These are phyloP conservation scores for Diplosoma virens DNA, from an alignment of 23 tunicate species.

Conservation along the genomic window DNA sequence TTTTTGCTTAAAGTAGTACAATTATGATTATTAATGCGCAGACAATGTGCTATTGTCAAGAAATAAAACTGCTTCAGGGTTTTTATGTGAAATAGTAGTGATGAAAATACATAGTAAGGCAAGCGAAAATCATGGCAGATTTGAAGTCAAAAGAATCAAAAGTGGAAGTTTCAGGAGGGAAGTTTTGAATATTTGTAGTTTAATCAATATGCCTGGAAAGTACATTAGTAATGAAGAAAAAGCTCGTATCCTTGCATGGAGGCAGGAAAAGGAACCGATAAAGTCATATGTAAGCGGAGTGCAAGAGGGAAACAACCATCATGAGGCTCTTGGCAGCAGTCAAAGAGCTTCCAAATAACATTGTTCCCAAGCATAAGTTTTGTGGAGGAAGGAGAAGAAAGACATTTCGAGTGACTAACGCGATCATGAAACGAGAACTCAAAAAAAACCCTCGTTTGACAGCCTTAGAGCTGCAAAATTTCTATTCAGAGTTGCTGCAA, in stretches of 20 bases:
- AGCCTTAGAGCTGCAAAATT: conserved; percentile 4
- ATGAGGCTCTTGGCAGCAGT: conserved; percentile 28
- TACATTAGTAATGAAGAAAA: conserved; percentile 23
- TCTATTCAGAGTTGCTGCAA: conserved; percentile 17
- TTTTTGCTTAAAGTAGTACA: background rate
- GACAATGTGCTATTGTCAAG: background rate
- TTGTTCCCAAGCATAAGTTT: conserved; percentile 31
- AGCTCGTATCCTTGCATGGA: conserved; percentile 28
- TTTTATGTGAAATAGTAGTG: background rate
- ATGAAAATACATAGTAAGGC: background rate
- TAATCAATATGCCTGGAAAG: conserved; percentile 10
- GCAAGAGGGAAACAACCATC: conserved; percentile 18
- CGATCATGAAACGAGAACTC: conserved; percentile 24
- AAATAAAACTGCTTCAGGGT: background rate
- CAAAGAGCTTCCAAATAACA: conserved; percentile 22
- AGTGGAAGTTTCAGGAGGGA: background rate
- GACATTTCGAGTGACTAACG: background rate
- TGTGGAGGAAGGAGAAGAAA: conserved; percentile 23
- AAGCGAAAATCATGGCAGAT: background rate
- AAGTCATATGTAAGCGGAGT: conserved; percentile 25
- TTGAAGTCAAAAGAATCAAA: background rate
- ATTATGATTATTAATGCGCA: background rate
- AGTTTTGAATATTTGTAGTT: background rate
- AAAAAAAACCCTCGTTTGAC: conserved; percentile 20
- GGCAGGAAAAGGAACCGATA: conserved; percentile 23